phyloP scores from a whole-genome alignment of 2,888 invertebrate species.

The Elmis aenea region DNA sequence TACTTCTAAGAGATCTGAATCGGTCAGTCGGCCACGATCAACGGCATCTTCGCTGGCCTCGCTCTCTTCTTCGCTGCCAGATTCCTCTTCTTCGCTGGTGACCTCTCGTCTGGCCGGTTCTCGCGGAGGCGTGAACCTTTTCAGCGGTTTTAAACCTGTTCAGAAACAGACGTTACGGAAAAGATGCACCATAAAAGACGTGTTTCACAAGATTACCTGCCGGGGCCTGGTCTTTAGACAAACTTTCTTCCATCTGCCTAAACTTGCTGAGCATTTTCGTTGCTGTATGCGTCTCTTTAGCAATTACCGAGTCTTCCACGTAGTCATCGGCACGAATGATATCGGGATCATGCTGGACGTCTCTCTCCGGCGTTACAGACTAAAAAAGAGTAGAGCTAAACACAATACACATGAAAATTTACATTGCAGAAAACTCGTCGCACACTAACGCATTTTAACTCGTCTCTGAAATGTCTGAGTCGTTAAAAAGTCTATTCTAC shows the following conservation, averaged over 20 bases:
- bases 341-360: conserved; percentile 67
- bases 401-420: no score
- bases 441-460: no score
- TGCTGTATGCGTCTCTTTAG: conserved; percentile 66
- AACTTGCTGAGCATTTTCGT: conserved; percentile 85
- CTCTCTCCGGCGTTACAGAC: conserved; percentile 66
- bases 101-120: conserved; percentile 49
- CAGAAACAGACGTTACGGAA: neutral
- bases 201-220: conserved; percentile 31
- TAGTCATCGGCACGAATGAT: conserved; percentile 61
- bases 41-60: conserved; percentile 50
- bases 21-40: conserved; percentile 37
- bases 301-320: conserved; percentile 50
- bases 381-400: no score
- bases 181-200: no score
- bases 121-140: conserved; percentile 86
- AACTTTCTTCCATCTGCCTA: conserved; percentile 78
- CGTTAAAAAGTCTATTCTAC: no score
- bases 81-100: conserved; percentile 43
- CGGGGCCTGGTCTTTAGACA: conserved; percentile 49
- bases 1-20: conserved; percentile 40
- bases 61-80: conserved; percentile 44
- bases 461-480: no score
- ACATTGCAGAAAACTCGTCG: no score
- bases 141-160: conserved; percentile 70